Evolutionary conservation across 2,113 vertebrate genomes (phyloP).

Genomic region (Apodemus speciosus): DNA sequence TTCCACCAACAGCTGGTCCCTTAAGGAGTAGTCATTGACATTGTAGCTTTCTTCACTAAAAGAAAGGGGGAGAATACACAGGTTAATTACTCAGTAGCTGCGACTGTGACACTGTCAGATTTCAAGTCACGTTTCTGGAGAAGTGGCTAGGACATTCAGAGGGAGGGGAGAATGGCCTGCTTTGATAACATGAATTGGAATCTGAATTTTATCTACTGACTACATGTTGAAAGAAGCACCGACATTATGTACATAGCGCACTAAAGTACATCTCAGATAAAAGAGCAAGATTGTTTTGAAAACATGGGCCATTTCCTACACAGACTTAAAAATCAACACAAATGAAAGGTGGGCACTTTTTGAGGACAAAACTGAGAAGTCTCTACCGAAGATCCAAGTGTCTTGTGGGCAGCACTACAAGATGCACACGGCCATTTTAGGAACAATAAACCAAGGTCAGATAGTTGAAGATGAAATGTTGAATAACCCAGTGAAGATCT

Average conservation of each 20-base stretch:
- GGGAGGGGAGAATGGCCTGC: neutral
- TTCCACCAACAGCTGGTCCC: constrained; percentile 92
- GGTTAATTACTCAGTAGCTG: neutral
- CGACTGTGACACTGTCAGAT: neutral
- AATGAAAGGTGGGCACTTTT: neutral
- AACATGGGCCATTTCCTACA: neutral
- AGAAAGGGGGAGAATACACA: neutral
- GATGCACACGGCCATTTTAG: neutral
- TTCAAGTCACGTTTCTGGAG: neutral
- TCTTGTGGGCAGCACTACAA: neutral
- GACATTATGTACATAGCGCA: neutral
- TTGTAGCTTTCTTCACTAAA: constrained; percentile 95
- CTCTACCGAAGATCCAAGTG: neutral
- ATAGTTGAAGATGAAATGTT: neutral
- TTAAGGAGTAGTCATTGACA: constrained; percentile 92
- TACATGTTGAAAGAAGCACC: neutral
- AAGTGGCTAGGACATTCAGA: too few species aligned
- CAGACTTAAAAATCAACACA: neutral
- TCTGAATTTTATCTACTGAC: neutral
- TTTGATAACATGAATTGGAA: neutral
- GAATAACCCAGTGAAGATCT: neutral
- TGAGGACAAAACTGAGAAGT: neutral
- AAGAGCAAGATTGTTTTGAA: neutral
- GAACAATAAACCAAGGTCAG: neutral
- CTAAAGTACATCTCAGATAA: neutral